phyloP scores from a whole-genome alignment of 2,888 invertebrate species.

The Polydrusus pterygomalis region DNA sequence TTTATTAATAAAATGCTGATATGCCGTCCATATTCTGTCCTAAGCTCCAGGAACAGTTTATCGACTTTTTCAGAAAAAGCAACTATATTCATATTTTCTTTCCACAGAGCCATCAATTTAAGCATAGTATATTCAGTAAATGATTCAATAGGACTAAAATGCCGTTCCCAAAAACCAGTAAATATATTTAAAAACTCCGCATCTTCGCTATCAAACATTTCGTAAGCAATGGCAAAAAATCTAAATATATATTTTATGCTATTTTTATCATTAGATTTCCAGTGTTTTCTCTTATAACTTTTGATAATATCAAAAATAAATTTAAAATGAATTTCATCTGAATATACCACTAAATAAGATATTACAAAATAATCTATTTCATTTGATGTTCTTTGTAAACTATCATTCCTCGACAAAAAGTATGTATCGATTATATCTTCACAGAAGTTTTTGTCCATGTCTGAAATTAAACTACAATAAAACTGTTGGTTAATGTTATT shows the following conservation, averaged over 20 bases:
- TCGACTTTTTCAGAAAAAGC: slow-evolving; percentile 28
- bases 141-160: slow-evolving; percentile 23
- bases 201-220: slow-evolving; percentile 1
- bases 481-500: not conserved
- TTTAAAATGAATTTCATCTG: slow-evolving; percentile 17
- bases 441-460: too few relatives aligned
- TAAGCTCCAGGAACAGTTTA: slow-evolving; percentile 17
- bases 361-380: slow-evolving; percentile 27
- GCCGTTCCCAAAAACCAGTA: slow-evolving; percentile 30
- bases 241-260: not conserved
- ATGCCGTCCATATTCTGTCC: slow-evolving; percentile 19
- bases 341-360: slow-evolving; percentile 27
- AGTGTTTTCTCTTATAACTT: slow-evolving; percentile 18
- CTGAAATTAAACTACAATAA: too few relatives aligned
- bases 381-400: not conserved
- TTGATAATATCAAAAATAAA: slow-evolving; percentile 34
- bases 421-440: too few relatives aligned
- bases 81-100: not conserved
- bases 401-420: slow-evolving; percentile 19
- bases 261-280: not conserved
- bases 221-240: slow-evolving; percentile 25
- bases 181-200: slow-evolving; percentile 13
- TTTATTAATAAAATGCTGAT: slow-evolving; percentile 31
- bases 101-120: slow-evolving; percentile 23
- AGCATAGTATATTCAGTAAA: slow-evolving; percentile 33